These are phyloP conservation scores for Zapornia atra DNA, from an alignment of 2,113 vertebrate genomes.

Conservation along the genomic window DNA sequence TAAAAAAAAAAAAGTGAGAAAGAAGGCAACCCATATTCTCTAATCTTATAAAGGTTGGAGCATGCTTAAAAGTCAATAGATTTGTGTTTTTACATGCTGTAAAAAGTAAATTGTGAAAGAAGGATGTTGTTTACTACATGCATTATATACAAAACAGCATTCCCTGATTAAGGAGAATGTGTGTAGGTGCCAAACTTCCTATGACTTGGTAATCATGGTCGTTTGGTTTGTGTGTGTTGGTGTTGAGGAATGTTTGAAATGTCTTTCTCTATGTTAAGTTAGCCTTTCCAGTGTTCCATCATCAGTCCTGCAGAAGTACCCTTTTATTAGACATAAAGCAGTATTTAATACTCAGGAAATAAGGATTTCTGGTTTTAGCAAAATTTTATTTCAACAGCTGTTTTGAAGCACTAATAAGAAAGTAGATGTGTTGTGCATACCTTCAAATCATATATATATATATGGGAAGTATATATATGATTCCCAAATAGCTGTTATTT, in stretches of 20 bases:
- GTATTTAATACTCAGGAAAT: not conserved
- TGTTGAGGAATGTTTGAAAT: conserved; percentile 19
- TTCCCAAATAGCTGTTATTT: not conserved
- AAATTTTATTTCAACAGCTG: not conserved
- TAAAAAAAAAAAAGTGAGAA: not conserved
- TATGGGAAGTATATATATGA: not conserved
- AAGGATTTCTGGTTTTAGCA: not conserved
- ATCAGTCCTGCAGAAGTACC: not conserved
- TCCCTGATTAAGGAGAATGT: not conserved
- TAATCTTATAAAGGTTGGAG: not conserved
- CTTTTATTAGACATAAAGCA: not conserved
- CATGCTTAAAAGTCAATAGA: not conserved
- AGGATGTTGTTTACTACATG: not conserved
- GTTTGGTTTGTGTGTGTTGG: not conserved
- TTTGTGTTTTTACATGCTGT: not conserved
- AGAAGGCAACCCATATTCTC: not conserved
- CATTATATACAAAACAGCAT: not conserved
- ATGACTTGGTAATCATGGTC: not conserved
- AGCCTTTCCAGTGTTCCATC: not conserved
- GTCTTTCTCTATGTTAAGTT: not conserved
- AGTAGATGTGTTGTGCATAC: not conserved
- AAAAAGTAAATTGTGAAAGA: not conserved
- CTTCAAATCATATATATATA: not conserved
- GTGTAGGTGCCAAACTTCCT: not conserved
- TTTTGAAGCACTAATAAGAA: not conserved